Conservation (phyloP, 2,113 vertebrate genomes). For the Salvelinus namaycush region DNA sequence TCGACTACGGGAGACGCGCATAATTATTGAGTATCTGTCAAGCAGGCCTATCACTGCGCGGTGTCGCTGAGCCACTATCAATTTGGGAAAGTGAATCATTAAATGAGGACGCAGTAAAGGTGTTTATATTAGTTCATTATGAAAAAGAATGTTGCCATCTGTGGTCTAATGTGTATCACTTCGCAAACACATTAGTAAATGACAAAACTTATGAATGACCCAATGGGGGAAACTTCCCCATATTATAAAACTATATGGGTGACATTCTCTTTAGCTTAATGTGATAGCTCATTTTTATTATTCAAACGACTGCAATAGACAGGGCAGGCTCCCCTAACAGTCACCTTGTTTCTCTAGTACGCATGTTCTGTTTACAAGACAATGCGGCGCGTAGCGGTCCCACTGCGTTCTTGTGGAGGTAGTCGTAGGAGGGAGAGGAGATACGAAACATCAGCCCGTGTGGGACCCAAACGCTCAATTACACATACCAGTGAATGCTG, state of each 20-base stretch:
- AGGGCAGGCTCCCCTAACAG: not conserved
- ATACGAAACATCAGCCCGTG: constrained; percentile 1
- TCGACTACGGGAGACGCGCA: constrained; percentile 37
- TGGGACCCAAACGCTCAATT: not conserved
- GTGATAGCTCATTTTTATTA: not conserved
- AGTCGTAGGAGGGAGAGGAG: constrained; percentile 22
- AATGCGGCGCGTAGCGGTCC: constrained; percentile 15
- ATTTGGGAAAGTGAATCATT: not conserved
- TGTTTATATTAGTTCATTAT: not conserved
- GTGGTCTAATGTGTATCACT: not conserved
- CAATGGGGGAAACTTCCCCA: no score
- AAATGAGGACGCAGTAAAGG: not conserved
- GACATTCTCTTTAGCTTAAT: not conserved
- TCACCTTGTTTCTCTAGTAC: constrained; percentile 24
- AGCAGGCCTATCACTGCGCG: constrained; percentile 13
- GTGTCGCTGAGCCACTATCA: constrained; percentile 13
- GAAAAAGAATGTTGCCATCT: not conserved
- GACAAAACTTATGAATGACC: no score
- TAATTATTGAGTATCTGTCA: constrained; percentile 40
- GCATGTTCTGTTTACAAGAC: constrained; percentile 40
- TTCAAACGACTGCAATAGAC: not conserved
- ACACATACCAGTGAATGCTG: constrained; percentile 5
- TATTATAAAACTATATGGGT: no score
- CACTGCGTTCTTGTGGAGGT: constrained; percentile 16
- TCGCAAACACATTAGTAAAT: no score